Evolutionary conservation across 2,113 vertebrate species (phyloP), one percentile per base, ranked within the genome.

Genomic region (Apteryx owenii): DNA sequence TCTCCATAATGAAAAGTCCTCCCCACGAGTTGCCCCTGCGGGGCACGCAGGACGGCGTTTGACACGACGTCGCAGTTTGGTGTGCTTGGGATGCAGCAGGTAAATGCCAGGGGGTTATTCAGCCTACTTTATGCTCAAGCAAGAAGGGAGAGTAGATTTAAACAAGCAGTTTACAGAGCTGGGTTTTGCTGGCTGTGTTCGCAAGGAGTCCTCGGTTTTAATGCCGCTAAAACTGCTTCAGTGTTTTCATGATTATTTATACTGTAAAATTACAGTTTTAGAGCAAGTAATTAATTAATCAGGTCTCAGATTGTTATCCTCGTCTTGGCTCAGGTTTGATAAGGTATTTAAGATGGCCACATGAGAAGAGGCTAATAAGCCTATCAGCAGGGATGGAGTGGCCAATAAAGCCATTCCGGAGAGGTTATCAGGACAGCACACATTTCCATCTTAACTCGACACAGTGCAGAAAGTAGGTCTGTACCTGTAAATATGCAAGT

Each of bases 221-320:
- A 44, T 75, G 36, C 46, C 78, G 20, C 96, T 94, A 54, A 89
- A 95, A 93, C 93, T 73, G 71, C 97, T 93, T 95, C 94, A 96
- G 97, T 97, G 98, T 97, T 97, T 97, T 58, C 42, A 13, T 51
- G n/a, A 31, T 81, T 88, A 78, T 91, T 94, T 82, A 58, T 89
- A 98, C 96, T 97, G 98, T 98, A 98, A 97, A 97, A 96, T 97
- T 98, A 96, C 73, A 97, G 96, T 98, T 66, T 98, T 97, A 98
- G 97, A 98, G 92, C 72, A 93, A 98, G 97, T 98, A 97, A 98
- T 98, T 98, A 98, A 98, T 98, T 98, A 98, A 98, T 98, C 81
- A 89, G 95, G 94, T 95, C 93, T 94, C 96, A 98, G 98, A 96
- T 98, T 98, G 97, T 98, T 98, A 98, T 98, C 98, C 95, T 98